Base-by-base conservation (phyloP, 1,140 invertebrate genomes). In the Macrobrachium rosenbergii region DNA sequence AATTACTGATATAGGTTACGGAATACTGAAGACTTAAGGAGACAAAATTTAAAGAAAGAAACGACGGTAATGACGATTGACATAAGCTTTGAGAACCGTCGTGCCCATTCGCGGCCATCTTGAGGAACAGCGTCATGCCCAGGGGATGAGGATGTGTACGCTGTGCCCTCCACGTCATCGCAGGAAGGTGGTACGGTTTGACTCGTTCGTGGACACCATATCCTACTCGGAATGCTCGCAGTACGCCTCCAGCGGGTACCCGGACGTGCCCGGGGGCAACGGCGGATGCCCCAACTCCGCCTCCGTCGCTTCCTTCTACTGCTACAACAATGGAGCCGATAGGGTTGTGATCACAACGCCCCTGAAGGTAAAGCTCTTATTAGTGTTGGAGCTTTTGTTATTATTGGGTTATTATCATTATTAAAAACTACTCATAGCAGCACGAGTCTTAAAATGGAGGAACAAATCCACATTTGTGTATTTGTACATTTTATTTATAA, bases 121-220 rank as follows among this genome's bases (percentile, higher is more conserved):
- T 52, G 52, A 52, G 52, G 52, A 52, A 12, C 60, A 75, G 73
- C 83, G 80, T 77, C 64, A 86, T 86, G 83, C 21, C 64, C 77
- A 28, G 73, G 83, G 83, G 76, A 62, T 86, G 83, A 86, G 83
- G 76, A 89, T 89, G 89, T 89, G 89, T 58, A 89, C 82, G 17
- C 82, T 89, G 75, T 89, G 89, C 77, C 89, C 89, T 19, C 82
- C 87, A 23, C 82, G 89, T 60, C 89, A 87, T 60, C 82, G 89
- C 60, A 75, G 86, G 21, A 89, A 89, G 80, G 89, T 89, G 76
- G 89, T 89, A 19, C 80, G 89, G 72, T 89, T 89, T 62, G 89
- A 89, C 83, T 89, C 89, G 10, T 89, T 89, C 85, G 87, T 89
- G 63, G 89, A 89, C 76, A 89, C 89, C 60, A 89, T 89, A 37